A percentile compares a stretch with the other conserved stretches of the same genome.
These are phyloP conservation scores for Cantharis flavilabris DNA, from an alignment of 2,888 invertebrate species.

Conservation along the genomic window DNA sequence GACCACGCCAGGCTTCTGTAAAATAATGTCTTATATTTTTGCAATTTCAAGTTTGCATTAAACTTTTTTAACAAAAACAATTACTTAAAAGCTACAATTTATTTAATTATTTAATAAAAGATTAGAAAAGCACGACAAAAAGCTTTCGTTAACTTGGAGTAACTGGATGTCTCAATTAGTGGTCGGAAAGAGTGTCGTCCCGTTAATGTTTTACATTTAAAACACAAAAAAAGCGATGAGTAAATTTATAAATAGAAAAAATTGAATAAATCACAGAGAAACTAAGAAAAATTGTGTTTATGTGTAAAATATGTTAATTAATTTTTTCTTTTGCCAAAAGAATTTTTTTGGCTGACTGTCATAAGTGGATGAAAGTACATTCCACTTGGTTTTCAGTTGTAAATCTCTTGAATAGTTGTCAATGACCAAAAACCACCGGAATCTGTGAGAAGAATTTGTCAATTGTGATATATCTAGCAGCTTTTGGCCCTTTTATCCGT, in stretches of 20 bases:
- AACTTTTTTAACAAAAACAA: not conserved
- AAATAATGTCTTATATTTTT: not conserved
- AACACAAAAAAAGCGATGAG: not conserved
- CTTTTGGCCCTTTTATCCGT: slow-evolving; percentile 24
- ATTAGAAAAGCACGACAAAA: not conserved
- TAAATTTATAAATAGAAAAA: not conserved
- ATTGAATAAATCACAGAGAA: not conserved
- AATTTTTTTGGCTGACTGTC: slow-evolving; percentile 1
- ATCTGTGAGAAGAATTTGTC: slow-evolving; percentile 23
- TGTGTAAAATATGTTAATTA: not conserved
- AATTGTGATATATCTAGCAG: slow-evolving; percentile 27
- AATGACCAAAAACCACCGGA: slow-evolving; percentile 26
- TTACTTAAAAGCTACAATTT: not conserved
- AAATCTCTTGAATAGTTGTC: slow-evolving; percentile 24
- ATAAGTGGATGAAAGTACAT: slow-evolving; percentile 16
- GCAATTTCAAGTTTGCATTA: not conserved
- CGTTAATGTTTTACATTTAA: not conserved
- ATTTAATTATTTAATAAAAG: not conserved
- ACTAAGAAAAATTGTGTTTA: not conserved
- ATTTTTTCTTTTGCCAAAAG: not conserved
- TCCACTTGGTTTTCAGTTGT: slow-evolving; percentile 17
- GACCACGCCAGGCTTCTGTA: not conserved
- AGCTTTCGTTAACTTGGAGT: not conserved
- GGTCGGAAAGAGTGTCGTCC: not conserved
- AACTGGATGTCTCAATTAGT: not conserved